These are phyloP conservation scores for Malurus elegans DNA, from an alignment of 2,113 vertebrate genomes.

Conservation along the genomic window DNA sequence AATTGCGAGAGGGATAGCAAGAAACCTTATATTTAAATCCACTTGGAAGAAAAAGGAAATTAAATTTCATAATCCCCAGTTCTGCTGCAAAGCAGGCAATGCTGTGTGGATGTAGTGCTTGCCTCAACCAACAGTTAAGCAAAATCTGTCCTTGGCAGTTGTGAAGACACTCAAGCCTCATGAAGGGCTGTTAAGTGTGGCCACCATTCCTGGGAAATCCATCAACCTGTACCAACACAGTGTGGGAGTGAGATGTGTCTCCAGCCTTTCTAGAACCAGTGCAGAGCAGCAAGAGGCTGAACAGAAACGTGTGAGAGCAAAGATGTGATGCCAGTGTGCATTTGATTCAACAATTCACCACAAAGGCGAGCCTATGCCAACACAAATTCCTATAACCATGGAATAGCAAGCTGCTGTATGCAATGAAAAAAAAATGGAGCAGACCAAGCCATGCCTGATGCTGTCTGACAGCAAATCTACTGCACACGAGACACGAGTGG, in stretches of 20 bases:
- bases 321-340: background rate
- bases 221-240: background rate
- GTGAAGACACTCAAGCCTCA: background rate
- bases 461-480: background rate
- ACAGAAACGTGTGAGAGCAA: background rate
- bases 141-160: background rate
- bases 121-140: background rate
- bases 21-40: background rate
- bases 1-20: background rate
- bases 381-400: background rate
- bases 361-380: background rate
- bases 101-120: background rate
- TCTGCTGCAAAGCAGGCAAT: background rate
- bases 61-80: background rate
- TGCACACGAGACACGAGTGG: accelerated
- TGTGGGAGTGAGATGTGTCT: accelerated
- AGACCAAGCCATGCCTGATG: background rate
- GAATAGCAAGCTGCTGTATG: background rate
- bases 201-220: background rate
- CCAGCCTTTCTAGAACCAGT: background rate
- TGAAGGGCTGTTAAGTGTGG: background rate
- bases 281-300: background rate
- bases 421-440: background rate
- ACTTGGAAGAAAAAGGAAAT: background rate
- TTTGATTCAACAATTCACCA: background rate